These are phyloP conservation scores for Lepilemur ruficaudatus DNA, from an alignment of 2,797 vertebrate genomes.

Conservation along the genomic window DNA sequence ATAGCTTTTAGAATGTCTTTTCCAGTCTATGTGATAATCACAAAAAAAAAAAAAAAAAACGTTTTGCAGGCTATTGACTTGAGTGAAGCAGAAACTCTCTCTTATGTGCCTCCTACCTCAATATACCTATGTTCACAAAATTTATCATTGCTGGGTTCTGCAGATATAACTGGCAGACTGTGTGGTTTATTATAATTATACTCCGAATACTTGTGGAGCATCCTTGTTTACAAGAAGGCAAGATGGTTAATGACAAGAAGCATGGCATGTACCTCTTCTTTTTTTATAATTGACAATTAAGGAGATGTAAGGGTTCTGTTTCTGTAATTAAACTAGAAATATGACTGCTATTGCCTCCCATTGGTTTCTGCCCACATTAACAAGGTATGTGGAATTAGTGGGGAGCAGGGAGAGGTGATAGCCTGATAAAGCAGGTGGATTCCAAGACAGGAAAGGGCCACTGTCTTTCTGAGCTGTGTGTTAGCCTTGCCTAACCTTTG, in stretches of 20 bases:
- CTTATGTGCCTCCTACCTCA: not conserved
- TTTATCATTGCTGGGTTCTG: not conserved
- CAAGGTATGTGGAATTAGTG: not conserved
- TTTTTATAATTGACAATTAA: not conserved
- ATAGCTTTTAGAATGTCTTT: not conserved
- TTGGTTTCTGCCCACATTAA: not conserved
- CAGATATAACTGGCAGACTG: not conserved
- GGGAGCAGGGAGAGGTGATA: not conserved
- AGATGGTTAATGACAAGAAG: not conserved
- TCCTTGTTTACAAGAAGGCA: not conserved
- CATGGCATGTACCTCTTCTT: not conserved
- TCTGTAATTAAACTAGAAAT: slow-evolving; percentile 18
- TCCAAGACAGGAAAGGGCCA: not conserved
- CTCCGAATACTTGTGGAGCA: not conserved
- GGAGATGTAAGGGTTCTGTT: not conserved
- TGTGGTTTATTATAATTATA: not conserved
- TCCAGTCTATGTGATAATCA: not conserved
- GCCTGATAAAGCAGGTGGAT: not conserved
- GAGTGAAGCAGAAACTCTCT: not conserved
- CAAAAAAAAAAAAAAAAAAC: not conserved
- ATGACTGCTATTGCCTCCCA: not conserved
- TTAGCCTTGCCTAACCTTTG: not conserved
- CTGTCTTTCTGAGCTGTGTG: not conserved
- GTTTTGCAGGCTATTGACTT: not conserved
- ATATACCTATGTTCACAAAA: not conserved